phyloP scores from a whole-genome alignment of 2,797 vertebrate species.

The Neosilurus mollespiculum region DNA sequence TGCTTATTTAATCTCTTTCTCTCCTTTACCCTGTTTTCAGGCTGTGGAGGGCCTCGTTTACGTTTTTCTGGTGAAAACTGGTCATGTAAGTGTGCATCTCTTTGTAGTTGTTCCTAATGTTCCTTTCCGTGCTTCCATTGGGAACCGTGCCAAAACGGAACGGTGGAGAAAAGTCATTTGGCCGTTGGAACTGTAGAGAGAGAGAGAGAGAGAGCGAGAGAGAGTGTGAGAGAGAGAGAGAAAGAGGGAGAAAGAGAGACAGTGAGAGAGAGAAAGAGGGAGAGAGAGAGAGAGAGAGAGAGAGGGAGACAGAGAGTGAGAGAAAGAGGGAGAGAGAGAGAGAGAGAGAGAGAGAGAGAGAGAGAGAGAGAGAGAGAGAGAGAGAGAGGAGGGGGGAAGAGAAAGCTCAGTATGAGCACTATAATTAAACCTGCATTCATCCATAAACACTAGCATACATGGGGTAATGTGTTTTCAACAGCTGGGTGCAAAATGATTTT shows the following conservation, averaged over 20 bases:
- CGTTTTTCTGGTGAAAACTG: conserved; percentile 97
- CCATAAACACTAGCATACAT: background rate
- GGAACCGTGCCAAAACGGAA: conserved; percentile 98
- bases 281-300: background rate
- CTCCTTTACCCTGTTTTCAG: conserved; percentile 89
- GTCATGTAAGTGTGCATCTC: conserved; percentile 99
- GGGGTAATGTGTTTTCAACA: background rate
- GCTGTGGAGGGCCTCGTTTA: conserved; percentile 92
- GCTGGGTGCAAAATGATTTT: background rate
- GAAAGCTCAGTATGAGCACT: conserved; percentile 1
- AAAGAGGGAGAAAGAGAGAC: background rate
- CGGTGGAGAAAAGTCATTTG: conserved; percentile 96
- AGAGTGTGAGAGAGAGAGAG: conserved; percentile 6
- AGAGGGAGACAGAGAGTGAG: background rate
- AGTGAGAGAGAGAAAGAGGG: background rate
- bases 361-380: background rate
- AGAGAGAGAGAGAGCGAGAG: background rate
- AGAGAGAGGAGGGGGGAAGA: background rate
- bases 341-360: conserved; percentile 6
- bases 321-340: conserved; percentile 14
- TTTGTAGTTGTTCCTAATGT: conserved; percentile 98
- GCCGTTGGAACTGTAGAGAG: conserved; percentile 88
- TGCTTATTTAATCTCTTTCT: conserved; percentile 9
- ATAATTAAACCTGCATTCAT: conserved; percentile 15
- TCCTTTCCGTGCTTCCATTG: conserved; percentile 98